Base-by-base conservation (phyloP, 2,888 invertebrate genomes). In the Achlya flavicornis region DNA sequence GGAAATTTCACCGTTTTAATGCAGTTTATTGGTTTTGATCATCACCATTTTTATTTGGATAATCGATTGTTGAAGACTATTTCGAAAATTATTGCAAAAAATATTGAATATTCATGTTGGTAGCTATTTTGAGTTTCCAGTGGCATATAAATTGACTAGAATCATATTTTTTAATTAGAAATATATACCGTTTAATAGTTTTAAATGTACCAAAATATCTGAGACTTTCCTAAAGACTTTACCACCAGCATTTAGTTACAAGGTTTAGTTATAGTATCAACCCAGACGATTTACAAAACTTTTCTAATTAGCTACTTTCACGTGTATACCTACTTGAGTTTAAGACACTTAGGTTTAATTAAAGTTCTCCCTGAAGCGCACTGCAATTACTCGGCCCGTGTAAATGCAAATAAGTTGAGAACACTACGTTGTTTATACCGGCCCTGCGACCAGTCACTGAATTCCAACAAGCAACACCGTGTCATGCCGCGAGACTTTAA, bases 401-500 rank as follows among this genome's bases (percentile, higher is more conserved):
- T 92, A 91, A 91, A 92, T 93, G 93, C 91, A 92, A 92, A 92
- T 92, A 91, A 90, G 91, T 92, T 91, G 84, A 82, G 85, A 88
- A 84, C 87, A 85, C 82, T 83, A 84, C 78, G 86, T 88, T 89
- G 88, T 91, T 92, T 90, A 89, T 88, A 81, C 82, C 78, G 85
- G 82, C 83, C 84, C 80, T 83, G 80, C 74, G 80, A 73, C 79
- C 75, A 72, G 67, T 66, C 64, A 69, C 61, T 68, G 77, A 81
- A 78, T 87, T 74, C 71, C 76, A 78, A 53, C 75, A 75, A 64
- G n/a, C 26, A n/a, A 64, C 76, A 72, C 74, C 61, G 79, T 77
- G 76, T 73, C 68, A 46, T 41, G 63, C 71, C 19, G 14, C 19
- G 48, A 57, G n/a, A 64, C 63, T 64, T 65, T 67, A 70, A 64